Percentiles rank a stretch among this genome's conserved stretches.
Evolutionary conservation across 2,888 invertebrate species (phyloP).

Genomic region (Caprella mutica): DNA sequence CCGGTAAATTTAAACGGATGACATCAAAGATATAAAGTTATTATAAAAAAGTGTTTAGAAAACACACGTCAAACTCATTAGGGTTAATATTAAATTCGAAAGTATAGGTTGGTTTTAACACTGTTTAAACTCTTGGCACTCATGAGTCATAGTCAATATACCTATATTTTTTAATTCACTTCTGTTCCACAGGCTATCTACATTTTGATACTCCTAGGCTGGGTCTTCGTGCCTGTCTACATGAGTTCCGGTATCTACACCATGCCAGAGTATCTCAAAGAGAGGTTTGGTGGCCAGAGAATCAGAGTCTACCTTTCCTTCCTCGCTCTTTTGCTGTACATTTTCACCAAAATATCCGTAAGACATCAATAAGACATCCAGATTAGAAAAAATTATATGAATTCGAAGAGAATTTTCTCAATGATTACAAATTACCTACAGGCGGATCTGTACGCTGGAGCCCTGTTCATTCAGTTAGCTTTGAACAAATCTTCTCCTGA

Average conservation of each 20-base stretch:
- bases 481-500: conserved; percentile 37
- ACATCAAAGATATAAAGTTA: too few species aligned
- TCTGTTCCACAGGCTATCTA: conserved; percentile 42
- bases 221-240: conserved; percentile 48
- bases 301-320: conserved; percentile 47
- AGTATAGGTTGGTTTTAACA: too few species aligned
- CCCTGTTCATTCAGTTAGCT: conserved; percentile 46
- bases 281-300: conserved; percentile 46
- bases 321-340: conserved; percentile 44
- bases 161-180: too few species aligned
- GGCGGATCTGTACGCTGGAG: conserved; percentile 47
- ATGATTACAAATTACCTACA: too few species aligned
- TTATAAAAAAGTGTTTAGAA: too few species aligned
- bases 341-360: conserved; percentile 49
- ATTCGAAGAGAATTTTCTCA: too few species aligned
- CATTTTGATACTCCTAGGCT: conserved; percentile 44
- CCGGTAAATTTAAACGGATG: too few species aligned
- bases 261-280: conserved; percentile 47
- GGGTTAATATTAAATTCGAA: too few species aligned
- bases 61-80: too few species aligned
- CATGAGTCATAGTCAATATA: too few species aligned
- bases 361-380: conserved; percentile 36
- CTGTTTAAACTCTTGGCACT: too few species aligned
- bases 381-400: too few species aligned
- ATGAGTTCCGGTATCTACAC: conserved; percentile 45